A percentile compares a stretch with the other conserved stretches of the same genome.
Conservation (phyloP, 92 coral and sea anemone genomes). For the Epizoanthus ramosus region DNA sequence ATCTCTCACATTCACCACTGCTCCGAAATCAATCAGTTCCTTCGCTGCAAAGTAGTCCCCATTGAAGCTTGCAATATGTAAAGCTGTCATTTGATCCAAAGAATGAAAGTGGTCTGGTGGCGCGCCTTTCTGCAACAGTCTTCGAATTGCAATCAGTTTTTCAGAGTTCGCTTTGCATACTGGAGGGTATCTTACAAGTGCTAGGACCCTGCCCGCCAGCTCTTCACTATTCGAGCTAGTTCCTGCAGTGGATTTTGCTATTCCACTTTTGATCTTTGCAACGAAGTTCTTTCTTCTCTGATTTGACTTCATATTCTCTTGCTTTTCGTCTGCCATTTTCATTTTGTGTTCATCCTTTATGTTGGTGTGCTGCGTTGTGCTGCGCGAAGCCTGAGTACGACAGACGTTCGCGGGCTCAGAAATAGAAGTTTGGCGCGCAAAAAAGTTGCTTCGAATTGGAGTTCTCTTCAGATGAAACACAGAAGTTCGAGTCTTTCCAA, state of each 20-base stretch:
- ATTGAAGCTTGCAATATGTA: conserved; percentile 49
- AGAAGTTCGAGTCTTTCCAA: background rate
- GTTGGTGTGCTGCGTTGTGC: no score
- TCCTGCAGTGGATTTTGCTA: conserved; percentile 32
- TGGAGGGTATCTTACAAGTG: conserved; percentile 49
- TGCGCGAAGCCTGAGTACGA: conserved; percentile 46
- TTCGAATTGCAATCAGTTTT: conserved; percentile 41
- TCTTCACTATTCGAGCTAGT: conserved; percentile 66
- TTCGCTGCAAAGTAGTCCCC: conserved; percentile 44
- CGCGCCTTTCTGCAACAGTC: conserved; percentile 52
- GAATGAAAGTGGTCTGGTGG: conserved; percentile 24
- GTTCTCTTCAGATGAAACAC: background rate
- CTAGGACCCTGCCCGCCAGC: conserved; percentile 52
- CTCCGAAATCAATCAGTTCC: conserved; percentile 46
- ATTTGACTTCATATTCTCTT: conserved; percentile 1
- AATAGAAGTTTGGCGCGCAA: conserved; percentile 46
- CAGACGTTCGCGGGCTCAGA: conserved; percentile 62
- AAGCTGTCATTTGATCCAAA: conserved; percentile 32
- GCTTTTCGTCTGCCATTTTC: conserved; percentile 25
- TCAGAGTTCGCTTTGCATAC: conserved; percentile 43
- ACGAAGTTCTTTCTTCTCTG: conserved; percentile 3
- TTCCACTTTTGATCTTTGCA: conserved; percentile 24
- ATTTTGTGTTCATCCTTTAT: conserved; percentile 10
- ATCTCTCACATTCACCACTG: conserved; percentile 42
- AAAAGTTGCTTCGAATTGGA: background rate